These are phyloP conservation scores for Mastomys coucha DNA, from an alignment of 2,113 vertebrate genomes.

Conservation along the genomic window DNA sequence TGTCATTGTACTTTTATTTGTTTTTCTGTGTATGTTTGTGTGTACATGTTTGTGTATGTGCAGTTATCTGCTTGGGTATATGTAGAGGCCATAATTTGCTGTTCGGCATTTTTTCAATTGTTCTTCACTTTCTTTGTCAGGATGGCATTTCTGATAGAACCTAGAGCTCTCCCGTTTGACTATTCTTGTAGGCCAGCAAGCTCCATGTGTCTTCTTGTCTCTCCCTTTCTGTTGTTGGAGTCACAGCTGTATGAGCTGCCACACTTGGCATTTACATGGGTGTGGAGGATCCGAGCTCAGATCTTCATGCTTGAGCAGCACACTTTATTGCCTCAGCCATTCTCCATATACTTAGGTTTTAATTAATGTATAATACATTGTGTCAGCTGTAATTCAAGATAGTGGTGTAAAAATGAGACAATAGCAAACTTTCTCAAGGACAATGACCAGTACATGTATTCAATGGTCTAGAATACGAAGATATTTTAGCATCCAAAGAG, in stretches of 20 bases:
- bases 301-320: background rate
- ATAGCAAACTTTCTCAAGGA: background rate
- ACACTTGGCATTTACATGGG: background rate
- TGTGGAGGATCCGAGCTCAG: background rate
- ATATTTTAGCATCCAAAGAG: background rate
- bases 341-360: background rate
- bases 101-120: background rate
- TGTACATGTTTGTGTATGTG: background rate
- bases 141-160: too few relatives aligned
- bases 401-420: background rate
- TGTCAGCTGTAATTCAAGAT: background rate
- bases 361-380: background rate
- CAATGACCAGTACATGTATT: background rate
- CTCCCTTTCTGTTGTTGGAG: background rate
- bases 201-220: too few relatives aligned
- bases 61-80: too few relatives aligned
- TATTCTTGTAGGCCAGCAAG: background rate
- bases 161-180: background rate
- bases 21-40: background rate
- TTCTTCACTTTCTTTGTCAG: too few relatives aligned
- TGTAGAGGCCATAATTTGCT: background rate
- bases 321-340: background rate
- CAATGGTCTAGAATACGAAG: background rate
- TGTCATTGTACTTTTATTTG: background rate
- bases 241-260: background rate